Base-by-base conservation (phyloP, 2,113 vertebrate genomes). In the Cyrtonyx montezumae region DNA sequence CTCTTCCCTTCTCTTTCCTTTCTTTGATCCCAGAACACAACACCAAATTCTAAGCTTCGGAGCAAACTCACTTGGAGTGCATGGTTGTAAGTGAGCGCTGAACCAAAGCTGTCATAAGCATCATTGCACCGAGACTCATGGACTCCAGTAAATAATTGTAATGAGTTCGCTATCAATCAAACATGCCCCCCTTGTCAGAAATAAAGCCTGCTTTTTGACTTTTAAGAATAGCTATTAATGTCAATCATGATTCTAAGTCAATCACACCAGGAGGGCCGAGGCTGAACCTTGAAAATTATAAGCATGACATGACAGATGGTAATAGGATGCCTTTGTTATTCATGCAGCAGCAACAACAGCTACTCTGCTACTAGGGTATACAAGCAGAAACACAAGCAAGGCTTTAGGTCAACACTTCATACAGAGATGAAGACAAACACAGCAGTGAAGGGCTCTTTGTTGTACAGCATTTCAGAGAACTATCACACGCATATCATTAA, bases 221-320 rank as follows among this genome's bases (percentile, higher is more conserved):
- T 92, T 85, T 56, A 70, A 87, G 91, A 93, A 78, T 21, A 87
- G 71, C 67, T 85, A 79, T 94, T 95, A 85, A 83, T 4, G 36
- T 91, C 95, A 91, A 59, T 91, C 93, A 82, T 51, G 65, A 93
- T 63, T 82, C 2, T 0, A 43, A 93, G 89, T 82, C 76, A 84
- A 77, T 81, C 2, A 0, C 59, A 65, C 37, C 59, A 61, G 67
- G 68, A 94, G n/a, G 59, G 46, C 56, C 0, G 0, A 22, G 63
- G 79, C 4, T 89, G 56, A n/a, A 71, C 83, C 71, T 92, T 58
- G 78, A 84, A 92, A 93, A 91, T 70, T 87, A 0, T 37, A 84
- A 91, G 76, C 53, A 58, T 91, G 84, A 92, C 68, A 91, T 78
- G 95, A 94, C 93, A 96, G 95, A 83, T 71, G 78, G 81, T 59